Evolutionary conservation across 2,113 vertebrate genomes (phyloP).

Genomic region (Petrocephalus microphthalmus): DNA sequence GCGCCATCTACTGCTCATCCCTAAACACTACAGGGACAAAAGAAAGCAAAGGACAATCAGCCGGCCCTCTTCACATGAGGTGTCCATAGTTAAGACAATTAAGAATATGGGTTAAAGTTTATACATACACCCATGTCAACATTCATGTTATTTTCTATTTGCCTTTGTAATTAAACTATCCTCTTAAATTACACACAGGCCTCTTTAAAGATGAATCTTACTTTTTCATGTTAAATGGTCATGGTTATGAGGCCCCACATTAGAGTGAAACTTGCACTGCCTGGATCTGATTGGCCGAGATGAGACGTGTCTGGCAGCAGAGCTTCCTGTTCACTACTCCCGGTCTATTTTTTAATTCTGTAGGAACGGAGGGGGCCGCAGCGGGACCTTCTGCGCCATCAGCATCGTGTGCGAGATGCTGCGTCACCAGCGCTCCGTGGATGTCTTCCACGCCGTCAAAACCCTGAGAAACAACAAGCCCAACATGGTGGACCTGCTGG

Average conservation of each 20-base stretch:
- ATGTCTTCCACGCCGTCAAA: constrained; percentile 93
- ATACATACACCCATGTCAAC: background rate
- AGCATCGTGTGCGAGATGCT: constrained; percentile 97
- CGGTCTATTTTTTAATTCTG: background rate
- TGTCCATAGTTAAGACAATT: background rate
- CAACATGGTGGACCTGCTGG: constrained; percentile 98
- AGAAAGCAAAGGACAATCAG: background rate
- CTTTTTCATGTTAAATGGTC: background rate
- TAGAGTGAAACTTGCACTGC: background rate
- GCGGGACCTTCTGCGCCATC: constrained; percentile 90
- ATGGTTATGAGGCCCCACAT: background rate
- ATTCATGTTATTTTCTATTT: background rate
- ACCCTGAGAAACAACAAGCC: constrained; percentile 97
- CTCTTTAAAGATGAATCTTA: background rate
- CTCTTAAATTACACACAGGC: background rate
- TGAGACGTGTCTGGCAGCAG: background rate
- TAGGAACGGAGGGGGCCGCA: constrained; percentile 92
- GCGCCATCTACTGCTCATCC: constrained; percentile 31
- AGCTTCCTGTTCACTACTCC: background rate
- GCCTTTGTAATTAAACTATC: background rate
- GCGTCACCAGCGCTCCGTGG: constrained; percentile 83
- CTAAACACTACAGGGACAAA: background rate
- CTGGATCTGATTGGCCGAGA: background rate
- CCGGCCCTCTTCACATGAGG: background rate
- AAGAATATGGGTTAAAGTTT: background rate